Evolutionary conservation across 2,797 vertebrate genomes (phyloP).

Genomic region (Phrynocephalus forsythii): DNA sequence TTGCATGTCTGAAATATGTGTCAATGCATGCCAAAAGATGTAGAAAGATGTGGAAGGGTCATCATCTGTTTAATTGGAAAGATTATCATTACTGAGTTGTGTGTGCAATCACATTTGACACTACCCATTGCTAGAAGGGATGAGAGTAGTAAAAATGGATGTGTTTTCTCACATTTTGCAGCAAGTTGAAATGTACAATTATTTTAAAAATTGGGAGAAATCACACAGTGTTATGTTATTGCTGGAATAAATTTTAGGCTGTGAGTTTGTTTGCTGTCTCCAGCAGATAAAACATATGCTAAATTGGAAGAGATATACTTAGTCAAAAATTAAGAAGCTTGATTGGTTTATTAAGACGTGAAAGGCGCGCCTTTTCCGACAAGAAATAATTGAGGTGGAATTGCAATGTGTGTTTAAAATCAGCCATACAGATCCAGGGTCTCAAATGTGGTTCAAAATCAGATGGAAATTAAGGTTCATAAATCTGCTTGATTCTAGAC

Average conservation of each 20-base stretch:
- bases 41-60: not conserved
- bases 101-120: not conserved
- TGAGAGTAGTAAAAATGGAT: not conserved
- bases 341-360: not conserved
- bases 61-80: not conserved
- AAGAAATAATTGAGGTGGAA: constrained; percentile 19
- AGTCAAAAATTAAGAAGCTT: constrained; percentile 11
- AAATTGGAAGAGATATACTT: constrained; percentile 10
- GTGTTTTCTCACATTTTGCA: constrained; percentile 1
- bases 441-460: not conserved
- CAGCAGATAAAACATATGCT: constrained; percentile 1
- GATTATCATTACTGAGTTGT: constrained; percentile 8
- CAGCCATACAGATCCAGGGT: constrained; percentile 1
- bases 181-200: not conserved
- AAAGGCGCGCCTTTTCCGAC: not conserved
- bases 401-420: constrained; percentile 22
- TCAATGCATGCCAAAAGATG: not conserved
- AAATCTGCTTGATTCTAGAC: not conserved
- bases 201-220: not conserved
- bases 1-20: not conserved
- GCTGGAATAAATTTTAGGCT: not conserved
- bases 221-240: not conserved
- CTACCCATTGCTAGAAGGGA: not conserved
- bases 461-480: not conserved
- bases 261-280: not conserved